A percentile compares a stretch with the other conserved stretches of the same genome.
Conservation (phyloP, 2,888 invertebrate species). For the Acleris emargana region DNA sequence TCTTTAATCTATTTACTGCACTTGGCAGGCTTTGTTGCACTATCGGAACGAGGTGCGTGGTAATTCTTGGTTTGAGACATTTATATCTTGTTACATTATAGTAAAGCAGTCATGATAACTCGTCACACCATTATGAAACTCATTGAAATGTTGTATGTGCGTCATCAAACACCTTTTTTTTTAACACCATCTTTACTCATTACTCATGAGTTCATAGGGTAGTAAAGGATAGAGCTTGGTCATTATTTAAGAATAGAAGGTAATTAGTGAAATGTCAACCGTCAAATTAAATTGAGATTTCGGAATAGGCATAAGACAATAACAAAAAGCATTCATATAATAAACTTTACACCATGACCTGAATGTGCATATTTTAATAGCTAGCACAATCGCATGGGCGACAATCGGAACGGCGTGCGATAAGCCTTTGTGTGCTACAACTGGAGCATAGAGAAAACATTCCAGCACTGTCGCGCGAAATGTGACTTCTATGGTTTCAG, state of each 20-base stretch:
- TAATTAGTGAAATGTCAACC: too few relatives aligned
- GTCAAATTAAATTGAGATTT: background rate
- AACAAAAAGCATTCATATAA: constrained; percentile 11
- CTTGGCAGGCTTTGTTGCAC: constrained; percentile 9
- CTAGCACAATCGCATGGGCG: constrained; percentile 17
- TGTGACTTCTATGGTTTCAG: constrained; percentile 33
- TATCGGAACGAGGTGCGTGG: background rate
- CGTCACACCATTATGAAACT: background rate
- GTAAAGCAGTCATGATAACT: background rate
- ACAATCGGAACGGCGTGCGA: constrained; percentile 39
- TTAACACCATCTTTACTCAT: background rate
- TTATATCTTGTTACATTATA: background rate
- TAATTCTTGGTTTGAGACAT: background rate
- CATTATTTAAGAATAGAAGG: too few relatives aligned
- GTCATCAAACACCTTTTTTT: background rate
- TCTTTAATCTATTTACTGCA: constrained; percentile 16
- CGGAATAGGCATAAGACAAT: background rate
- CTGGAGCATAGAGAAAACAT: constrained; percentile 60
- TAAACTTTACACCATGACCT: constrained; percentile 23
- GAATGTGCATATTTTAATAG: constrained; percentile 21
- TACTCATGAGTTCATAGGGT: too few relatives aligned
- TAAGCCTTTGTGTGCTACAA: constrained; percentile 56
- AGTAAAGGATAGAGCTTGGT: too few relatives aligned
- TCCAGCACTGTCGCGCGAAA: constrained; percentile 34
- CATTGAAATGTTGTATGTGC: background rate